Conservation (phyloP, 2,888 invertebrate species). For the Gnatocerus cornutus region DNA sequence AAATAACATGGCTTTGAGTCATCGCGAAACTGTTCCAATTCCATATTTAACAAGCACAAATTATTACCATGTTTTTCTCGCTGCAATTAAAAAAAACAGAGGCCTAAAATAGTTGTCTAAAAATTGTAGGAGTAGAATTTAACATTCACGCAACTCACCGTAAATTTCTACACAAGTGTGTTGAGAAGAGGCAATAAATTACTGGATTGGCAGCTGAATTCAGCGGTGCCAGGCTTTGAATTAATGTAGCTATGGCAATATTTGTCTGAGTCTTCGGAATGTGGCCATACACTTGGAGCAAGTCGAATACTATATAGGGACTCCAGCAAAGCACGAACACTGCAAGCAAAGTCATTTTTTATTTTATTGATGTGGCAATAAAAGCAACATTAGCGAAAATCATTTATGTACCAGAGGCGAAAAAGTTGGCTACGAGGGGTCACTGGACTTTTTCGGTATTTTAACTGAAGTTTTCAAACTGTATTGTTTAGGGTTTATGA, state of each 20-base stretch:
- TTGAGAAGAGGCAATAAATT: conserved; percentile 96
- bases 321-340: conserved; percentile 98
- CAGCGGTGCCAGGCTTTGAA: conserved; percentile 93
- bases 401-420: background rate
- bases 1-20: conserved; percentile 18
- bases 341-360: conserved; percentile 70
- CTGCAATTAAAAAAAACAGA: background rate
- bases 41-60: conserved; percentile 5
- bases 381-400: background rate
- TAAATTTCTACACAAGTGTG: conserved; percentile 89
- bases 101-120: background rate
- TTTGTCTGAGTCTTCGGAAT: conserved; percentile 87
- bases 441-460: background rate
- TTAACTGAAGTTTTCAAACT: background rate
- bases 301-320: conserved; percentile 94
- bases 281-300: conserved; percentile 91
- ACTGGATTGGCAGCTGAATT: conserved; percentile 97
- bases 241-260: conserved; percentile 92
- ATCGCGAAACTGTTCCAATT: conserved; percentile 22
- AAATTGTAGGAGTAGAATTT: conserved; percentile 17
- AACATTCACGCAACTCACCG: conserved; percentile 75
- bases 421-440: too few relatives aligned
- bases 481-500: conserved; percentile 1
- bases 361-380: background rate
- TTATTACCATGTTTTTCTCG: conserved; percentile 1